These are phyloP conservation scores for Ruditapes philippinarum DNA, from an alignment of 1,140 invertebrate species.

Conservation along the genomic window DNA sequence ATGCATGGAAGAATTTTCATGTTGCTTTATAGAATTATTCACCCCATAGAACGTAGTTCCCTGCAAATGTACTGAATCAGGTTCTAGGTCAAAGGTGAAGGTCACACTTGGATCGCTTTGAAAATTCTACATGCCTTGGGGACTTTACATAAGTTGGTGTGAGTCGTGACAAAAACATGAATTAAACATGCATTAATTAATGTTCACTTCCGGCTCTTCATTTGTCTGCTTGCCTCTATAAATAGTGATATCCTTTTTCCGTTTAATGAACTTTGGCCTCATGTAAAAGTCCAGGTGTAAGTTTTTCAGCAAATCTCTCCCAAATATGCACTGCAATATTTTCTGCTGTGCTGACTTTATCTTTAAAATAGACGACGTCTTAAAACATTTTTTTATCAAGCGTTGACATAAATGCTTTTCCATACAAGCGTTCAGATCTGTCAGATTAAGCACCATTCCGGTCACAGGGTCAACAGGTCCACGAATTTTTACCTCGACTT, in stretches of 20 bases:
- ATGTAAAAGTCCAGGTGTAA: slow-evolving; percentile 92
- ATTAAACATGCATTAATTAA: too few species aligned
- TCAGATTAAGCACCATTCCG: slow-evolving; percentile 99
- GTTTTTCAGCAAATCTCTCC: slow-evolving; percentile 91
- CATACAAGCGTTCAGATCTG: slow-evolving; percentile 95
- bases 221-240: slow-evolving; percentile 92
- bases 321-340: slow-evolving; percentile 97
- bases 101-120: too few species aligned
- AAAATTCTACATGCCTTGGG: too few species aligned
- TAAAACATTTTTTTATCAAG: slow-evolving; percentile 98
- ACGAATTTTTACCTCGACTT: slow-evolving; percentile 95
- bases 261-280: slow-evolving; percentile 98
- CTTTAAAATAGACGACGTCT: slow-evolving; percentile 96
- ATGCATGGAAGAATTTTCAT: too few species aligned
- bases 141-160: too few species aligned
- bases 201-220: too few species aligned
- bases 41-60: too few species aligned
- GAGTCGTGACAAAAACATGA: too few species aligned
- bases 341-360: slow-evolving; percentile 93
- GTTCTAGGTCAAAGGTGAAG: too few species aligned
- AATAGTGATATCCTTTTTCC: slow-evolving; percentile 97
- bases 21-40: too few species aligned
- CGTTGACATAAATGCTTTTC: slow-evolving; percentile 92
- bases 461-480: slow-evolving; percentile 93
- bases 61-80: too few species aligned